Evolutionary conservation across 1,140 invertebrate genomes (phyloP).

Genomic region (Listronotus bonariensis): DNA sequence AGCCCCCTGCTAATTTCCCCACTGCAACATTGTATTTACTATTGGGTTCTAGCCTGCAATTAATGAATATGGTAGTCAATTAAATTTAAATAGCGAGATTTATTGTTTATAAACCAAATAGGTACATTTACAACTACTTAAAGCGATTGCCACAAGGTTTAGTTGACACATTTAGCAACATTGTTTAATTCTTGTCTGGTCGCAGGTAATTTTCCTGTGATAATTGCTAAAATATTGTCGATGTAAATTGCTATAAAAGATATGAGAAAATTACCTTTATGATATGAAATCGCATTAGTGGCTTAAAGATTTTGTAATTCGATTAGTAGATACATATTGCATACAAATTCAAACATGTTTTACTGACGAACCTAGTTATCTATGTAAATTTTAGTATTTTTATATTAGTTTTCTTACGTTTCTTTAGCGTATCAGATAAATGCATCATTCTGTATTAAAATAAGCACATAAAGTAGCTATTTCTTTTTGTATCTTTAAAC

Average conservation of each 20-base stretch:
- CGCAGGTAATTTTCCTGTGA: slow-evolving; percentile 8
- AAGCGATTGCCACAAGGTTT: neutral
- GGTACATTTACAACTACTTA: neutral
- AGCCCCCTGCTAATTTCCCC: too few relatives aligned
- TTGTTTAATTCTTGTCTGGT: neutral
- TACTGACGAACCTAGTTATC: too few relatives aligned
- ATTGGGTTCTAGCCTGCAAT: neutral
- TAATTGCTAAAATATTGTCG: slow-evolving; percentile 21
- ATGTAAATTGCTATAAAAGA: slow-evolving; percentile 8
- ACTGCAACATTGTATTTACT: neutral
- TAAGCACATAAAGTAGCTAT: too few relatives aligned
- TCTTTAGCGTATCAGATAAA: too few relatives aligned
- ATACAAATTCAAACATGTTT: slow-evolving; percentile 3
- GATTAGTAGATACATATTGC: slow-evolving; percentile 23
- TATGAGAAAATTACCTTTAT: slow-evolving; percentile 15
- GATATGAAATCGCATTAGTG: slow-evolving; percentile 21
- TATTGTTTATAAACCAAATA: neutral
- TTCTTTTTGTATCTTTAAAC: too few relatives aligned
- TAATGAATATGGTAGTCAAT: neutral
- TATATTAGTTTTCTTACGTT: too few relatives aligned
- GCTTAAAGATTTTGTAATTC: slow-evolving; percentile 8
- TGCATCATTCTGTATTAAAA: too few relatives aligned
- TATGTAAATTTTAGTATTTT: too few relatives aligned
- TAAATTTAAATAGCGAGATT: neutral
- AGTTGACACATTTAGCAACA: neutral